phyloP scores from a whole-genome alignment of 2,888 invertebrate genomes.

The Sussaba pulchella region DNA sequence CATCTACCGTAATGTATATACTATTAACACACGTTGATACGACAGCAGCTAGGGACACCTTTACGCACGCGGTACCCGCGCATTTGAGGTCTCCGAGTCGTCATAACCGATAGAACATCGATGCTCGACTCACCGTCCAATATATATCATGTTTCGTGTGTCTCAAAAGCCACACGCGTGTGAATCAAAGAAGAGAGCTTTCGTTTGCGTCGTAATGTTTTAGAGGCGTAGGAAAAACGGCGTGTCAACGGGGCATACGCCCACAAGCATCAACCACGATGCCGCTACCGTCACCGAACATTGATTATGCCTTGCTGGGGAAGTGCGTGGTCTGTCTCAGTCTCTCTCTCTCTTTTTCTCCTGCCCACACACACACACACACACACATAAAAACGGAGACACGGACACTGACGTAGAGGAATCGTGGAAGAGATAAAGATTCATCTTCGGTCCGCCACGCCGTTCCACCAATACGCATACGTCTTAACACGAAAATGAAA shows the following conservation, averaged over 20 bases:
- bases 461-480: background rate
- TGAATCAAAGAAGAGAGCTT: conserved; percentile 37
- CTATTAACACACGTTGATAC: too few species aligned
- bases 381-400: background rate
- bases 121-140: background rate
- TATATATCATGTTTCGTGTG: background rate
- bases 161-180: conserved; percentile 18
- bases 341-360: background rate
- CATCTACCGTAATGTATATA: too few species aligned
- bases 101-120: too few species aligned
- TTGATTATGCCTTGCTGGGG: conserved; percentile 62
- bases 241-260: conserved; percentile 45
- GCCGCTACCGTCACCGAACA: conserved; percentile 54
- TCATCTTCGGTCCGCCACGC: conserved; percentile 4
- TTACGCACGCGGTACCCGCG: conserved; percentile 16
- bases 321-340: conserved; percentile 48
- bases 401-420: conserved; percentile 8
- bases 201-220: conserved; percentile 38
- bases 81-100: background rate
- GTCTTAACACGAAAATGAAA: conserved; percentile 7
- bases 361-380: conserved; percentile 14
- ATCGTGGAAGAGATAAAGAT: conserved; percentile 36
- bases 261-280: conserved; percentile 53
- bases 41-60: too few species aligned
- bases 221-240: conserved; percentile 12